Evolutionary conservation across 2,888 invertebrate species (phyloP).

Genomic region (Camptogramma bilineatum): DNA sequence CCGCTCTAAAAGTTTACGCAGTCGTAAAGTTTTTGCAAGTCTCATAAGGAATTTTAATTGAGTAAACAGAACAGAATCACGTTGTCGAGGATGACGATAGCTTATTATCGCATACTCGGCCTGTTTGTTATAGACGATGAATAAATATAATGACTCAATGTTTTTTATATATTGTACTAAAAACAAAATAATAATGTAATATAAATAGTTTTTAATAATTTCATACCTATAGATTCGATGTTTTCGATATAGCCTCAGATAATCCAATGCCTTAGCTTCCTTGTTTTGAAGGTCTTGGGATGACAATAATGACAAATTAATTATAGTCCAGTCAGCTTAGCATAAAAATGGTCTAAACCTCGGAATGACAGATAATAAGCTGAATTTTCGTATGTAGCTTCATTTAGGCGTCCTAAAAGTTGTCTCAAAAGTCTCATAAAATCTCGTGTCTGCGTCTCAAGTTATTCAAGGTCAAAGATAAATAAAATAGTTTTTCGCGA

Average conservation of each 20-base stretch:
- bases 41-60: slow-evolving; percentile 28
- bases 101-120: not conserved
- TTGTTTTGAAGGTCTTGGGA: slow-evolving; percentile 20
- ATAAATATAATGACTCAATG: not conserved
- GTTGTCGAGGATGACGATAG: not conserved
- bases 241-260: not conserved
- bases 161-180: not conserved
- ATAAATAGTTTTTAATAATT: too few relatives aligned
- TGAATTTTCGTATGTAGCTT: too few relatives aligned
- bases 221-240: too few relatives aligned
- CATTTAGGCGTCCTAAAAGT: too few relatives aligned
- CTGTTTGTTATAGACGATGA: not conserved
- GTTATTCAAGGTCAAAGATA: too few relatives aligned
- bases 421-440: too few relatives aligned
- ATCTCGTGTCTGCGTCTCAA: too few relatives aligned
- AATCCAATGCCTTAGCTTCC: not conserved
- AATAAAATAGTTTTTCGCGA: too few relatives aligned
- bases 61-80: slow-evolving; percentile 13
- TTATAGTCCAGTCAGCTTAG: too few relatives aligned
- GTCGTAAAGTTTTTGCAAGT: slow-evolving; percentile 35
- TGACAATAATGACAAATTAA: slow-evolving; percentile 36
- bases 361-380: too few relatives aligned
- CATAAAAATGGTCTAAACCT: too few relatives aligned
- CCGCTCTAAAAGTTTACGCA: slow-evolving; percentile 27
- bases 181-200: too few relatives aligned